These are phyloP conservation scores for Sericinus montela DNA, from an alignment of 2,888 invertebrate species.

Conservation along the genomic window DNA sequence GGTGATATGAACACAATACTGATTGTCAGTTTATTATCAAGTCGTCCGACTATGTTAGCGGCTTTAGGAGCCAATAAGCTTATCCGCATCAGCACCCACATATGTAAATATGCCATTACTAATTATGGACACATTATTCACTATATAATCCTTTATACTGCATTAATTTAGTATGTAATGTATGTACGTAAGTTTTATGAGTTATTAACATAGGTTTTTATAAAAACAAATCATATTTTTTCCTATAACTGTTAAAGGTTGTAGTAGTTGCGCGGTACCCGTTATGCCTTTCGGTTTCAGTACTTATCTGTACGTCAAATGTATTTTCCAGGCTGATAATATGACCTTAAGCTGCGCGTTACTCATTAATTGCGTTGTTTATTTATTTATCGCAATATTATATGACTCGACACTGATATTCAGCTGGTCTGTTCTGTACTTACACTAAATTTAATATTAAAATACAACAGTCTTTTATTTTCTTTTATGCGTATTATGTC, in stretches of 20 bases:
- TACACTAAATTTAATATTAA: too few species aligned
- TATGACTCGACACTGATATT: not conserved
- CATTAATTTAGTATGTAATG: too few species aligned
- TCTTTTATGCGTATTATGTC: too few species aligned
- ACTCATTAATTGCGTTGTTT: slow-evolving; percentile 17
- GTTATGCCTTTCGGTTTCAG: too few species aligned
- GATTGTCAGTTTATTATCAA: slow-evolving; percentile 32
- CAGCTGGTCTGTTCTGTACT: too few species aligned
- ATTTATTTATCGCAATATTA: not conserved
- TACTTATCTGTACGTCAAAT: not conserved
- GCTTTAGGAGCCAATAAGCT: not conserved
- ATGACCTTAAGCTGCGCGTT: slow-evolving; percentile 12
- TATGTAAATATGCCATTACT: not conserved
- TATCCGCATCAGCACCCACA: not conserved
- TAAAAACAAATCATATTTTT: too few species aligned
- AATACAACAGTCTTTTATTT: too few species aligned
- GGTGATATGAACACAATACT: slow-evolving; percentile 28
- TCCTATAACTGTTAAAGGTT: too few species aligned
- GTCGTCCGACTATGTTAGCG: slow-evolving; percentile 13
- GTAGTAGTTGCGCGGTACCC: too few species aligned
- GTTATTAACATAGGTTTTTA: too few species aligned
- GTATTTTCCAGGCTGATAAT: slow-evolving; percentile 7
- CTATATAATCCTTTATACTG: too few species aligned
- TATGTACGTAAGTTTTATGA: too few species aligned
- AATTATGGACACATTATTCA: not conserved